phyloP scores from a whole-genome alignment of 2,113 vertebrate genomes.

The Entomyzon cyanotis region DNA sequence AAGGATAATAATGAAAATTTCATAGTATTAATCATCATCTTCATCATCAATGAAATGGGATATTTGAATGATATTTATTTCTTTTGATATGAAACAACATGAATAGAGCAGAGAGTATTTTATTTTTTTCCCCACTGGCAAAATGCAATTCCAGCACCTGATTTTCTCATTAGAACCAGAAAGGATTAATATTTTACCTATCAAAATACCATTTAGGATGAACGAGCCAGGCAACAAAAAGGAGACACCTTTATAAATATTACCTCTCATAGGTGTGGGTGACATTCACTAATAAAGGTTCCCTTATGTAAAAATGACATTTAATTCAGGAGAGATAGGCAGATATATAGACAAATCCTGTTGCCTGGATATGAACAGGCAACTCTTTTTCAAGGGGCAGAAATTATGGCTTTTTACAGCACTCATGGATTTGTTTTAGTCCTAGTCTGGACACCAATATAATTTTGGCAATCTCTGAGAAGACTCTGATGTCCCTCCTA shows the following conservation, averaged over 20 bases:
- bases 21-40: not conserved
- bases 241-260: slow-evolving; percentile 10
- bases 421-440: not conserved
- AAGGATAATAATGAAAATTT: not conserved
- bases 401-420: not conserved
- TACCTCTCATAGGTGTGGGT: slow-evolving; percentile 21
- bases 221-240: not conserved
- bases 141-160: not conserved
- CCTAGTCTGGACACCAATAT: not conserved
- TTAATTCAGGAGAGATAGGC: not conserved
- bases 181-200: not conserved
- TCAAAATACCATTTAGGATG: not conserved
- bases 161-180: slow-evolving; percentile 8
- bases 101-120: not conserved
- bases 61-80: not conserved
- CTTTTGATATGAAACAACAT: not conserved
- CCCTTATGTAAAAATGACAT: slow-evolving; percentile 51
- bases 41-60: not conserved
- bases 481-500: not conserved
- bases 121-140: not conserved
- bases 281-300: slow-evolving; percentile 44
- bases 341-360: not conserved
- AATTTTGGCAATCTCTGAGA: not conserved
- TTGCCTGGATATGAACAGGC: not conserved
- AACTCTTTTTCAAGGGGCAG: not conserved